Base-by-base conservation (phyloP, 2,888 invertebrate genomes). In the Lamproptera curius region DNA sequence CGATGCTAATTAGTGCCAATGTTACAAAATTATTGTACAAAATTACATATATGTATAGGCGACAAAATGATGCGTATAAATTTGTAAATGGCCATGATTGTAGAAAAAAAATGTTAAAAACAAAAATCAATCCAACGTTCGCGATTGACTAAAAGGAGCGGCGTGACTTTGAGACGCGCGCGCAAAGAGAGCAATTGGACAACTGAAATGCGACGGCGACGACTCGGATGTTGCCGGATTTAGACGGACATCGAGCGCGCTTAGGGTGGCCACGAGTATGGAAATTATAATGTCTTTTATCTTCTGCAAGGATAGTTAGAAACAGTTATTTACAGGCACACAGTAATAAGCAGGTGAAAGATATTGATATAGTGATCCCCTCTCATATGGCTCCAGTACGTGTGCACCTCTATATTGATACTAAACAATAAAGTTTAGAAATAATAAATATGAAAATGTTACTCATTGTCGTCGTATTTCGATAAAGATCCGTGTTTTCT, bases 191-290 rank as follows among this genome's bases (percentile, higher is more conserved):
- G 70, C 33, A 43, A 36, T 46, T 40, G 46, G 33, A 42, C 51
- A 46, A 44, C 39, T n/a, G n/a, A n/a, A 46, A 42, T 50, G 55
- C 47, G 47, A 52, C 63, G 61, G 56, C 63, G 64, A 63, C 76
- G 73, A 76, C 74, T 70, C 75, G 79, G 75, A 76, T 79, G 75
- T 73, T 62, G 73, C 75, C 71, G 58, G 65, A 78, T 76, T 82
- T 83, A 84, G 82, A 69, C 58, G 55, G 62, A 52, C 57, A 44
- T 50, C 59, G 56, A 38, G 23, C 15, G 45, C 58, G 56, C 53
- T 54, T 61, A 68, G 65, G 66, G 67, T 68, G 68, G 57, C 63
- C 59, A 9, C 40, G 34, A 26, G 31, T 17, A 46, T 16, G 13
- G 4, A 16, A 13, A 43, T n/a, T 2, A 28, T 9, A 9, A 28